Base-by-base conservation (phyloP, 2,797 vertebrate species). In the Gymnothorax reevesii region DNA sequence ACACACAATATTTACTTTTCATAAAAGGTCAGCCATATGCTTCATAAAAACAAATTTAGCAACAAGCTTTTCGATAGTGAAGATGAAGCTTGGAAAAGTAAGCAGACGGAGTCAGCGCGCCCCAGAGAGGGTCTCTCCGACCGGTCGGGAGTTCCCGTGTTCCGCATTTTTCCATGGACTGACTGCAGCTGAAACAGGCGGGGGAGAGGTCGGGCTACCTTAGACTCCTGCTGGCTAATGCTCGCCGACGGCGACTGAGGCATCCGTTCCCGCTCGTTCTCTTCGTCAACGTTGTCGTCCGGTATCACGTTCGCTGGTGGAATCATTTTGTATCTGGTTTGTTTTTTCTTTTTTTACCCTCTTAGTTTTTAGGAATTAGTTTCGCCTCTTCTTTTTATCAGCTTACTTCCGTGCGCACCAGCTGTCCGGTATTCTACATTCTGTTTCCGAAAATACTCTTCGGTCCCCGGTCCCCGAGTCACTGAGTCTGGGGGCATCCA, bases 181-280 rank as follows among this genome's bases (percentile, higher is more conserved):
- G 10, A n/a, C 27, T 42, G 49, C 17, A 1, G 25, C 17, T 42
- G 49, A 42, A 17, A 3, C 73, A 75, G 71, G 49, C 57, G 25
- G 27, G 0, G 15, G 42, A 52, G 25, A 22, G 79, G 66, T 62
- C 55, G 25, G 87, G 92, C 80, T 94, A 96, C 96, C 96, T 96
- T 96, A 64, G 95, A 95, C 90, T 96, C 95, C 87, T 95, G 95
- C 86, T 95, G 95, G 88, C 90, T 93, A 89, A 88, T 84, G 59
- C 88, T 93, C 2, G 91, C 89, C 22, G 92, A 92, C 13, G 95
- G 95, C 83, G 95, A 96, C 90, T 94, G 92, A 9, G 95, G 96
- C 49, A 90, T 89, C 33, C 91, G 93, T 66, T 95, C 94, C 88
- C 73, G 91, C 73, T 93, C 93, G 86, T 93, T 94, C 90, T 95